Conservation (phyloP, 2,888 invertebrate genomes). For the Diplazon laetatorius region DNA sequence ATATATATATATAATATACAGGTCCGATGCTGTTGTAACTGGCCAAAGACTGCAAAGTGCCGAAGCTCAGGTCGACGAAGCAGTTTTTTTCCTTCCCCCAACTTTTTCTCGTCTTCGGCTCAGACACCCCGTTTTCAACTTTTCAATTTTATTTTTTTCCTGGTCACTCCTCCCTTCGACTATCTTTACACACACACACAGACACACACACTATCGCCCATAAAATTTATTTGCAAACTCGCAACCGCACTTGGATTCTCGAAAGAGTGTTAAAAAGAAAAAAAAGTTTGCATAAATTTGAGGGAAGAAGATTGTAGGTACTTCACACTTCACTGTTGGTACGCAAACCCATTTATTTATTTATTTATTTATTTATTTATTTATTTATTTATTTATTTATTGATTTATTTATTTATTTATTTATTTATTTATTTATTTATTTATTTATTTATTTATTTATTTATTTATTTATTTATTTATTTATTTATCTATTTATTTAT, state of each 20-base stretch:
- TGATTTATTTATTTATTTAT: no score
- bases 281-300: constrained; percentile 53
- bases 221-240: constrained; percentile 18
- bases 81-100: constrained; percentile 2
- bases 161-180: neutral
- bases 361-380: no score
- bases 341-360: no score
- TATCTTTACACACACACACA: neutral
- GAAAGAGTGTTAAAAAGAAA: constrained; percentile 44
- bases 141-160: no score
- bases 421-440: no score
- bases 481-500: no score
- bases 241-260: constrained; percentile 8
- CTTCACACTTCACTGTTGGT: constrained; percentile 4
- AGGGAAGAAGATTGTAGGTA: neutral
- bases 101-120: constrained; percentile 6
- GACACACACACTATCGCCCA: no score
- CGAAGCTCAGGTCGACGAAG: constrained; percentile 37
- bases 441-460: no score
- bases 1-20: neutral
- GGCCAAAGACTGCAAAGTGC: constrained; percentile 37
- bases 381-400: no score
- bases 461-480: no score
- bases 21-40: constrained; percentile 1
- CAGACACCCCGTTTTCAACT: constrained; percentile 53